Base-by-base conservation (phyloP, 2,797 vertebrate genomes). In the Danio choprae region DNA sequence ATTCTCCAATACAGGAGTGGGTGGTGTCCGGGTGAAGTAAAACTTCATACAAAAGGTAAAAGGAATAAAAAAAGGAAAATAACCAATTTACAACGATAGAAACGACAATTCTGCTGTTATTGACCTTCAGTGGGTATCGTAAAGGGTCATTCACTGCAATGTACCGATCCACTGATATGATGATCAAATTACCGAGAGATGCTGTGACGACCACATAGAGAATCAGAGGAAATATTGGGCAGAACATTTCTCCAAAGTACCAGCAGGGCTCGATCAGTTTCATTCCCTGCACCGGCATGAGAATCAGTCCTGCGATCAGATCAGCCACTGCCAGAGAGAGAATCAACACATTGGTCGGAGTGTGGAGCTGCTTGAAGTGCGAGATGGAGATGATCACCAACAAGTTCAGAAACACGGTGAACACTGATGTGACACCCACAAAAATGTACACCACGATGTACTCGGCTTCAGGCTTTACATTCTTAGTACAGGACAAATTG, bases 311-410 rank as follows among this genome's bases (percentile, higher is more conserved):
- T 5, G 95, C 83, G 0, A 94, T 89, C 76, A 95, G 92, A 83
- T 95, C 94, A 0, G 92, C 90, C 80, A 86, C 0, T 0, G 92
- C 93, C 92, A 93, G 89, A 75, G 94, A 94, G 73, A 94, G 91
- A 70, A 95, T 91, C 60, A 95, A 89, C 65, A 93, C 88, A 82
- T 94, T 95, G 84, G 91, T 92, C 0, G 90, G 91, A 7, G 89
- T 94, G 74, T 94, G 92, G 59, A 95, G 92, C 83, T 94, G 89
- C 77, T 85, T 93, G 83, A 95, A 95, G 89, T 91, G 93, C 0
- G 85, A 93, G 80, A 94, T 91, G 67, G 93, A 94, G 86, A 94
- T 11, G 0, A 94, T 91, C 40, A 95, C 88, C 53, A 91, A 84
- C 68, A 93, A 87, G 63, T 94, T 95, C 10, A 94, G 93, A 29